Conservation (phyloP, 2,113 vertebrate species). For the Chrysemys picta region DNA sequence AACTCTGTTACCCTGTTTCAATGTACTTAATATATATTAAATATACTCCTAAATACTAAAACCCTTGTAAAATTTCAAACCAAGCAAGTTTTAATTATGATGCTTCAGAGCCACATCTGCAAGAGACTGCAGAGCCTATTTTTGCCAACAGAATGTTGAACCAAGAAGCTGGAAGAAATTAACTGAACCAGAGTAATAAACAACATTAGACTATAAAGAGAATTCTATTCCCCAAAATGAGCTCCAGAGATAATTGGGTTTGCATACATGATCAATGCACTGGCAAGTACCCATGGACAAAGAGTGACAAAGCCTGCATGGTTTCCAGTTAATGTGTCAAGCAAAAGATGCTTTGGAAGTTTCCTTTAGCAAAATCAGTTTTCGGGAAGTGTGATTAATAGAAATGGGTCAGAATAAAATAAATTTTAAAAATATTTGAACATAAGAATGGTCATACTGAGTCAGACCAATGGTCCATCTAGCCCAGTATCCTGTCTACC, state of each 20-base stretch:
- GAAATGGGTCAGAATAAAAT: constrained; percentile 35
- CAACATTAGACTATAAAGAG: not conserved
- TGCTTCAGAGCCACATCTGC: not conserved
- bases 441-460: no score
- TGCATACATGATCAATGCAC: not conserved
- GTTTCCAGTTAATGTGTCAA: not conserved
- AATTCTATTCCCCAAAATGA: not conserved
- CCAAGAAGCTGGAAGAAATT: not conserved
- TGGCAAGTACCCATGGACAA: not conserved
- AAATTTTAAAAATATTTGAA: no score
- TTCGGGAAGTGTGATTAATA: constrained; percentile 45
- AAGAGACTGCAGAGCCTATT: not conserved
- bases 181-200: not conserved
- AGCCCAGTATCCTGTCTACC: no score
- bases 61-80: not conserved
- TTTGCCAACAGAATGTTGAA: not conserved
- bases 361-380: constrained; percentile 45
- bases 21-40: not conserved
- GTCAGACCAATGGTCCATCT: no score
- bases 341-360: constrained; percentile 51
- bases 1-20: accelerated
- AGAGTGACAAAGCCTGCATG: not conserved
- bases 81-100: accelerated
- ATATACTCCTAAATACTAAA: no score
- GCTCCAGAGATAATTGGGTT: not conserved